Evolutionary conservation across 2,888 invertebrate genomes (phyloP), one percentile per base, ranked within the genome.

Genomic region (Drosophila helvetica): DNA sequence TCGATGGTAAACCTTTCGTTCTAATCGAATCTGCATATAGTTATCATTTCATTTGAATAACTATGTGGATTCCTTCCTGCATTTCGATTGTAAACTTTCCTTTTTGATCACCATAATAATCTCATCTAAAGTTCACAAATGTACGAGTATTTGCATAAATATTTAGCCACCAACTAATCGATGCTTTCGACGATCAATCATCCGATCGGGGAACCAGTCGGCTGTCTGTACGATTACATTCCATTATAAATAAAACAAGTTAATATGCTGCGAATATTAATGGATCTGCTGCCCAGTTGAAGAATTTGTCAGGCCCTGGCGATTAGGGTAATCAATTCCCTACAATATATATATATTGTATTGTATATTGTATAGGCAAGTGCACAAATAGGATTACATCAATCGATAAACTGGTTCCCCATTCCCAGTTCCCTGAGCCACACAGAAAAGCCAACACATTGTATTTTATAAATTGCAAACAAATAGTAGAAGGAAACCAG

Each of bases 211-310:
- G 47, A 30, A 38, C 53, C 54, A 38, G 18, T 17, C 47, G 33
- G 22, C 47, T 54, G 54, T 43, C 64, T 25, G 48, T 30, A 4
- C n/a, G 12, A 51, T 18, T 27, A 25, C 55, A 46, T 61, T 45
- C n/a, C 38, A 19, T 60, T 60, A 43, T 33, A 53, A 63, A 69
- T 56, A 55, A 46, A 62, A 22, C 22, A 22, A 5, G 22, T 70
- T 70, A 70, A 52, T 70, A 56, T 63, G 70, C 48, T 52, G 42
- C 25, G 38, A 43, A 25, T 55, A 70, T 70, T 62, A 69, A 70
- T 69, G 15, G 38, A 38, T 15, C 38, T 38, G 38, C 38, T n/a
- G n/a, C 38, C 63, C 62, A 43, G 30, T 38, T 42, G 12, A 56
- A 27, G 51, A 70, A 70, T 52, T 53, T 70, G 46, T 56, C 46